Evolutionary conservation across 2,888 invertebrate species (phyloP), one percentile per base, ranked within the genome.

Genomic region (Chesias legatella): DNA sequence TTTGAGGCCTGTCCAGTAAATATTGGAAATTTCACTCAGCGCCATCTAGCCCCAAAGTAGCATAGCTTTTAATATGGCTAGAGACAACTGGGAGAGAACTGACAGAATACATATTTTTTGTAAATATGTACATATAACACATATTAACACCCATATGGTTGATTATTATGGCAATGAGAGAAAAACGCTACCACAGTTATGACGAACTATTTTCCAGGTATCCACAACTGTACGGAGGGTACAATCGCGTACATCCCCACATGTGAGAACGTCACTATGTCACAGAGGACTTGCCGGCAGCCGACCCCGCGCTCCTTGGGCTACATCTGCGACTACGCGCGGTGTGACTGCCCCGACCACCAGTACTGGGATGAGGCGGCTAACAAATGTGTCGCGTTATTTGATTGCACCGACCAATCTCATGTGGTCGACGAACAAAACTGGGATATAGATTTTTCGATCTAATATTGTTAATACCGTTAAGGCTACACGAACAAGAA

Each of bases 331-430:
- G 72, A 73, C 47, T 64, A 49, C 11, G 56, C 57, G 0, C 56
- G 68, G 1, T 73, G 73, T 26, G 68, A 72, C 21, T 73, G 73
- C 24, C 37, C 43, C 0, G 34, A 52, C 0, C 53, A 57, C 0
- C 51, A 58, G 10, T 55, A 71, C 1, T 69, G 60, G 66, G 72
- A 73, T 10, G 67, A 70, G 33, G 57, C 51, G 0, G 51, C 49
- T 0, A 37, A 49, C 9, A 58, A 53, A 9, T 73, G 73, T 33
- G 68, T 70, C 1, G 20, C 33, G 0, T 7, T 54, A 3, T 41
- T 57, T 24, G 48, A 67, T 5, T 74, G 73, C 33, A 57, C 67
- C 0, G 52, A 63, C 5, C 64, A 68, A 22, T 48, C 52, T 0
- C 31, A 32, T n/a, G 35, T 55, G 7, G 33, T 35, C 10, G 37